These are phyloP conservation scores for Sphenodon punctatus DNA, from an alignment of 2,797 vertebrate species.

Conservation along the genomic window DNA sequence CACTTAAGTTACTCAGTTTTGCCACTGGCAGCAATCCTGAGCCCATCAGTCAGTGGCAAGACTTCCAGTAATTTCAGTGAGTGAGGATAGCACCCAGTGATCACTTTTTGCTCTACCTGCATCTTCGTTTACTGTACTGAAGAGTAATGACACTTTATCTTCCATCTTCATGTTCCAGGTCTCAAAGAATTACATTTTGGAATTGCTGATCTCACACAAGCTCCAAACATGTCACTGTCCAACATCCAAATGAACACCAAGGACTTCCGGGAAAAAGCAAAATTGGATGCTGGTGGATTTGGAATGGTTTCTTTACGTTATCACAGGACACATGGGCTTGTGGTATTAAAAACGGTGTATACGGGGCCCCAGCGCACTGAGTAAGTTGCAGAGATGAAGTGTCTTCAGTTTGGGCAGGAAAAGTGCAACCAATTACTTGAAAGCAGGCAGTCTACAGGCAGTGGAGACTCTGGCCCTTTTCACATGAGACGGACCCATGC, in stretches of 20 bases:
- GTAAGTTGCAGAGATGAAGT: conserved; percentile 78
- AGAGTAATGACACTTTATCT: background rate
- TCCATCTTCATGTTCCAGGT: conserved; percentile 30
- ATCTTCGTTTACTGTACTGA: background rate
- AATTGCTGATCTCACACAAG: conserved; percentile 13
- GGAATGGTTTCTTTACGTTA: conserved; percentile 90
- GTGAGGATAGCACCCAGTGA: too few relatives aligned
- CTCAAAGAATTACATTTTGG: background rate
- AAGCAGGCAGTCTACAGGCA: too few relatives aligned
- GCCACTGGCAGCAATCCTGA: too few relatives aligned
- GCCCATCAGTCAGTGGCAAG: too few relatives aligned
- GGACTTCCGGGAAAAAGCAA: conserved; percentile 81
- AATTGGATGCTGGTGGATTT: conserved; percentile 89
- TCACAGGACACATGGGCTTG: conserved; percentile 86
- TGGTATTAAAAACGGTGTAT: conserved; percentile 92
- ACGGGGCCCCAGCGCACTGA: conserved; percentile 84
- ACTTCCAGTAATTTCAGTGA: too few relatives aligned
- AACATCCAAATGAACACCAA: conserved; percentile 82
- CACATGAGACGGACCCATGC: too few relatives aligned
- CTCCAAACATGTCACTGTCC: conserved; percentile 80
- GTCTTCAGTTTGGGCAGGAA: background rate
- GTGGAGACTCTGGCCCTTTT: too few relatives aligned
- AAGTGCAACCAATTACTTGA: too few relatives aligned
- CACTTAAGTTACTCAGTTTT: too few relatives aligned
- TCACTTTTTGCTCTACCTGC: accelerated